Evolutionary conservation across 2,113 vertebrate genomes (phyloP).

Genomic region (Eulemur rufifrons): DNA sequence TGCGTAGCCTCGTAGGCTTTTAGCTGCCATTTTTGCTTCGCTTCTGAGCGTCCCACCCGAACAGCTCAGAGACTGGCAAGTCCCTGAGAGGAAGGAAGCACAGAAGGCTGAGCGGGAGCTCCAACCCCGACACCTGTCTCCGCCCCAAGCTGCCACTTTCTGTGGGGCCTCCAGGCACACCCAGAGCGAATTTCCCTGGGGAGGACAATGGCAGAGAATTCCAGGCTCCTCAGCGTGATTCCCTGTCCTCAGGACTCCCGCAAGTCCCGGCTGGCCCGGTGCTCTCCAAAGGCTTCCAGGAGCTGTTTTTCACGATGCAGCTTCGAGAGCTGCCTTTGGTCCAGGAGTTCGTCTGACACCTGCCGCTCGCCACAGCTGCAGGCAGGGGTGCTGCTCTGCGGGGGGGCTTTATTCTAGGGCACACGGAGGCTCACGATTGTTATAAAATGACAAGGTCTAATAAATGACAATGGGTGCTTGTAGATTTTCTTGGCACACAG

Average conservation of each 20-base stretch:
- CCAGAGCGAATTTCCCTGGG: no score
- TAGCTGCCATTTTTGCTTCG: not conserved
- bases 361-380: not conserved
- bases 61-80: not conserved
- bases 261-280: not conserved
- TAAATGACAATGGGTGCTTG: no score
- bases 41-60: not conserved
- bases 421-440: not conserved
- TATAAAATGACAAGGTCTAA: not conserved
- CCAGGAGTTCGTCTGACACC: not conserved
- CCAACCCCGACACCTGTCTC: rapidly evolving
- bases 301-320: not conserved
- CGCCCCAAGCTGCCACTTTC: not conserved
- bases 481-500: no score
- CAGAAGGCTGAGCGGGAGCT: rapidly evolving
- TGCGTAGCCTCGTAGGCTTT: no score
- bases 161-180: not conserved
- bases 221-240: rapidly evolving
- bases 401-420: not conserved
- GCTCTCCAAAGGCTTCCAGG: not conserved
- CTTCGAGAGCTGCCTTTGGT: not conserved
- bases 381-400: not conserved
- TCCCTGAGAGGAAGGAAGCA: not conserved
- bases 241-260: not conserved
- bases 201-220: not conserved